A percentile compares a stretch with the other conserved stretches of the same genome.
Conservation (phyloP, 2,888 invertebrate species). For the Nemapogon koenigi region DNA sequence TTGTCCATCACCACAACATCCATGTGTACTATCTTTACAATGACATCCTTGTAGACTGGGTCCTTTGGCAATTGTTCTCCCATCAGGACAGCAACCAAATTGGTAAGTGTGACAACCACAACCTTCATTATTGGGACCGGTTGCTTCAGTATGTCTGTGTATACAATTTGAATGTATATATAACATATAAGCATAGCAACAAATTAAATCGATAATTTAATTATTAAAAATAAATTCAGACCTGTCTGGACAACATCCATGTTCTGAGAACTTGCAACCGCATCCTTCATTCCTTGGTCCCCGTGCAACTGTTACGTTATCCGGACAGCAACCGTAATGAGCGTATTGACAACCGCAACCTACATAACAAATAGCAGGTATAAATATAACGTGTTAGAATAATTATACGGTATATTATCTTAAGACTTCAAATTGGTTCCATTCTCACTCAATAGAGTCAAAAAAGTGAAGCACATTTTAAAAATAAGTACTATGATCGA, state of each 20-base stretch:
- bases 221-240: constrained; percentile 20
- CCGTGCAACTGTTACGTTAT: constrained; percentile 77
- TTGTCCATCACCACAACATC: constrained; percentile 84
- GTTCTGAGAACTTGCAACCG: constrained; percentile 74
- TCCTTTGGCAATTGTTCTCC: constrained; percentile 73
- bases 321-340: constrained; percentile 86
- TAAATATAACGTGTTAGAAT: too few relatives aligned
- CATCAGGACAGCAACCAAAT: constrained; percentile 91
- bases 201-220: background rate
- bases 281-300: constrained; percentile 84
- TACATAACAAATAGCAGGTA: constrained; percentile 20
- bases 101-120: constrained; percentile 86
- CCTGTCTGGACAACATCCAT: constrained; percentile 88
- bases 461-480: too few relatives aligned
- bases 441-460: too few relatives aligned
- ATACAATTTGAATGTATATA: background rate
- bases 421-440: too few relatives aligned
- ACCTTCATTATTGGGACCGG: constrained; percentile 80
- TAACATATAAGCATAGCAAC: background rate
- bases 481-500: too few relatives aligned
- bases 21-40: constrained; percentile 76
- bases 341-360: constrained; percentile 82
- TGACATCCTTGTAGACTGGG: constrained; percentile 70
- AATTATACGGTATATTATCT: too few relatives aligned
- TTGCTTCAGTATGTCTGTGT: constrained; percentile 69